A percentile compares a stretch with the other conserved stretches of the same genome.
Conservation (phyloP, 2,888 invertebrate genomes). For the Tinea semifulvella region DNA sequence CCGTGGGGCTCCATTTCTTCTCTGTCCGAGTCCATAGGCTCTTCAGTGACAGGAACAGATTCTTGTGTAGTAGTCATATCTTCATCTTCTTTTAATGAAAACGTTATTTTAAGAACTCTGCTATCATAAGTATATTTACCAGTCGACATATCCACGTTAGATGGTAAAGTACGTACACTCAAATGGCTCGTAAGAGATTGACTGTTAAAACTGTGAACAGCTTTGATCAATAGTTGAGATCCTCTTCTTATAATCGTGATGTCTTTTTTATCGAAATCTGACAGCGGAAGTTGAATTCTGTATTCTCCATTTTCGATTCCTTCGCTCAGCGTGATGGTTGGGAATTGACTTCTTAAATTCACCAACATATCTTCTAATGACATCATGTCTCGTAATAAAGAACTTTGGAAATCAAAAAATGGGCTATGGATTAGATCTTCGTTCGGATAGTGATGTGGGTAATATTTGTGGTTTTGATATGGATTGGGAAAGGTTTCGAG, state of each 20-base stretch:
- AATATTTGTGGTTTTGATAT: not conserved
- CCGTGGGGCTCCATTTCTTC: conserved; percentile 2
- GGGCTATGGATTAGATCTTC: conserved; percentile 24
- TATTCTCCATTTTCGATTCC: conserved; percentile 34
- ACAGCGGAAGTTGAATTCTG: conserved; percentile 33
- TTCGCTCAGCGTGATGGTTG: conserved; percentile 25
- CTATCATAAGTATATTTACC: conserved; percentile 42
- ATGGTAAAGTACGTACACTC: conserved; percentile 36
- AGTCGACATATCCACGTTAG: conserved; percentile 27
- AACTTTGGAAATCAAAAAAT: conserved; percentile 38
- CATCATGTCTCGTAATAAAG: conserved; percentile 39
- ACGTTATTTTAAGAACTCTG: conserved; percentile 33
- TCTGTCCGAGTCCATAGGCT: conserved; percentile 14
- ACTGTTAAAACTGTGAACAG: conserved; percentile 26
- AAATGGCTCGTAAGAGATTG: conserved; percentile 25
- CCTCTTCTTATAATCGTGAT: conserved; percentile 45
- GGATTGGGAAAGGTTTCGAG: too few relatives aligned
- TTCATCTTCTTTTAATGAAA: conserved; percentile 20
- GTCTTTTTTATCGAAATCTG: conserved; percentile 41
- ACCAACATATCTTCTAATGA: conserved; percentile 33
- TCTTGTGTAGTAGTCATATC: not conserved
- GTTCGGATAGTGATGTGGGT: not conserved
- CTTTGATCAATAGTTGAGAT: conserved; percentile 46
- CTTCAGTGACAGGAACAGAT: conserved; percentile 13
- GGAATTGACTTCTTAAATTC: conserved; percentile 33